Evolutionary conservation across 2,797 vertebrate genomes (phyloP), one percentile per base, ranked within the genome.

Genomic region (Pseudomugil tenellus): DNA sequence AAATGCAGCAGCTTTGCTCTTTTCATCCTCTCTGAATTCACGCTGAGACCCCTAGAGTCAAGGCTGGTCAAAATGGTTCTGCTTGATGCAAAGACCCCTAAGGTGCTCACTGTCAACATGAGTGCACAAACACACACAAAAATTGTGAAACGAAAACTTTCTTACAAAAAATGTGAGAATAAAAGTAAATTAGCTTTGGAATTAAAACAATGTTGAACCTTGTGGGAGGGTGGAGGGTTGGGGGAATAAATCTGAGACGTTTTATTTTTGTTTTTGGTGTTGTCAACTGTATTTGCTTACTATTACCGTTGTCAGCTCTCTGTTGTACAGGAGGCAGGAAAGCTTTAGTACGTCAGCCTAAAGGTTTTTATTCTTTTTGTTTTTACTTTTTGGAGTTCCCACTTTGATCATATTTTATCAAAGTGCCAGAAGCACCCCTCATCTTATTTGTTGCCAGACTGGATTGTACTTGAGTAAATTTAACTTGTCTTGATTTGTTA

Each of bases 41-140:
- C 7, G 28, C 69, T 51, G 72, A 55, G 67, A 49, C 62, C 79
- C 82, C 70, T 4, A 39, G 53, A 90, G 79, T 80, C 74, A 43
- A 54, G 74, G 62, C 76, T 67, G 84, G 86, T 90, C 86, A 87
- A 55, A 80, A 83, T 65, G 75, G 69, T 79, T 90, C 82, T 67
- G 76, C 64, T 86, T 87, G 83, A 91, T 72, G 74, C 46, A 35
- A 72, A 66, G 61, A 56, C 79, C 79, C 84, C 71, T 14, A n/a
- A 85, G 78, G 76, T 67, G 49, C 52, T 25, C n/a, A 32, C 66
- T 79, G 84, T 86, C 82, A 70, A 70, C 82, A 67, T 53, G 41
- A 75, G 63, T 46, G 3, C 17, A 23, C 31, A 29, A 31, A n/a
- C 43, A 55, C 48, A 56, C 58, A 63, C 61, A 55, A 52, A 58